These are phyloP conservation scores for Potamilus streckersoni DNA, from an alignment of 1,140 invertebrate genomes.

Conservation along the genomic window DNA sequence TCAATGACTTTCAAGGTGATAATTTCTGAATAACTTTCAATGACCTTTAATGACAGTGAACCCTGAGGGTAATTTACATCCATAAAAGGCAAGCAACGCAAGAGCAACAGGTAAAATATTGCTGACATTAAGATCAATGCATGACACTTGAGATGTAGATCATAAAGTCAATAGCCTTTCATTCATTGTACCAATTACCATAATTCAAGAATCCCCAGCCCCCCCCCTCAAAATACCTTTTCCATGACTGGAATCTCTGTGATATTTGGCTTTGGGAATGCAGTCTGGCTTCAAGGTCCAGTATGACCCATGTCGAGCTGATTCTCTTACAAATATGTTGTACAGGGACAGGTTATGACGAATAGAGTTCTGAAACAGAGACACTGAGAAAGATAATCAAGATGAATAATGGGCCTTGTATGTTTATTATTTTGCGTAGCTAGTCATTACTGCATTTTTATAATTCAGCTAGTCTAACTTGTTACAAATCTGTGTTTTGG, in stretches of 20 bases:
- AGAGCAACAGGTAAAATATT: no score
- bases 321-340: conserved; percentile 60
- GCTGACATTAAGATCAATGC: no score
- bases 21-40: no score
- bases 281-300: conserved; percentile 52
- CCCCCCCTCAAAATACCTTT: not conserved
- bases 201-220: no score
- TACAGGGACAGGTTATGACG: conserved; percentile 63
- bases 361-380: conserved; percentile 60
- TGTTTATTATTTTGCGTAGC: not conserved
- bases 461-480: not conserved
- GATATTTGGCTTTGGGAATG: conserved; percentile 36
- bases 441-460: not conserved
- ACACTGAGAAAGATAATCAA: not conserved
- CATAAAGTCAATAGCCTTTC: no score
- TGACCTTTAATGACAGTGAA: no score
- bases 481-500: not conserved
- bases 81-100: no score
- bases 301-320: conserved; percentile 51
- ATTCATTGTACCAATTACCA: no score
- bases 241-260: conserved; percentile 26
- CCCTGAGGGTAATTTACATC: no score
- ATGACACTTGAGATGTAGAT: no score
- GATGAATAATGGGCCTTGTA: no score
- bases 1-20: no score